Percentiles rank a stretch among this genome's conserved stretches.
phyloP scores from a whole-genome alignment of 2,888 invertebrate species.

The Leucophenga montana region DNA sequence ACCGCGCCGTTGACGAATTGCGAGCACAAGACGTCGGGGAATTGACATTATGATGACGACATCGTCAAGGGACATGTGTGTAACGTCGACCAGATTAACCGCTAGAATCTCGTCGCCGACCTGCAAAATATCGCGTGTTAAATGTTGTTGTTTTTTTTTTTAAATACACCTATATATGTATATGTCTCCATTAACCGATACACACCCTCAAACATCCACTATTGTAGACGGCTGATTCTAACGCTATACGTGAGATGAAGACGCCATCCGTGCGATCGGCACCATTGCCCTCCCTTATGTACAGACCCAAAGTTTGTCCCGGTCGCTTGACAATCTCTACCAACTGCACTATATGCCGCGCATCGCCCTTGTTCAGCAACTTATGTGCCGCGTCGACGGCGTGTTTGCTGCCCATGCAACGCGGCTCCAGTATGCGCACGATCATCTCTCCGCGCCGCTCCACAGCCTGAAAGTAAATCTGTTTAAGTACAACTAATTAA shows the following conservation, averaged over 20 bases:
- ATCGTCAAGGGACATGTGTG: slow-evolving; percentile 98
- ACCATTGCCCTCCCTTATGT: slow-evolving; percentile 99
- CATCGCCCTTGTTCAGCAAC: slow-evolving; percentile 78
- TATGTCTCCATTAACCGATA: neutral
- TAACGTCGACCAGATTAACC: slow-evolving; percentile 97
- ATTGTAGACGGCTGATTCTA: slow-evolving; percentile 97
- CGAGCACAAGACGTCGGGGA: slow-evolving; percentile 93
- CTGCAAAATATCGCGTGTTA: slow-evolving; percentile 64
- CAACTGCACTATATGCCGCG: slow-evolving; percentile 86
- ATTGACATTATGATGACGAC: slow-evolving; percentile 99
- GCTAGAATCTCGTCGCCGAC: slow-evolving; percentile 99
- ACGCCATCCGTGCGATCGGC: slow-evolving; percentile 95
- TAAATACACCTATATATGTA: too few species aligned
- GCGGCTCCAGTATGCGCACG: slow-evolving; percentile 89
- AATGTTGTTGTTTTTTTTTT: too few species aligned
- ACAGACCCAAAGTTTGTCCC: slow-evolving; percentile 97
- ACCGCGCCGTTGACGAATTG: slow-evolving; percentile 89
- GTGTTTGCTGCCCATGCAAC: slow-evolving; percentile 90
- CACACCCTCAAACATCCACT: slow-evolving; percentile 92
- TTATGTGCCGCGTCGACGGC: slow-evolving; percentile 91
- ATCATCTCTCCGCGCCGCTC: slow-evolving; percentile 96
- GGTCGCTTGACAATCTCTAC: slow-evolving; percentile 99
- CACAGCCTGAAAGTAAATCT: slow-evolving; percentile 86
- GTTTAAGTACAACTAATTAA: neutral
- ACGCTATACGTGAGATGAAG: slow-evolving; percentile 95